A percentile compares a stretch with the other conserved stretches of the same genome.
Evolutionary conservation across 1,140 invertebrate genomes (phyloP).

Genomic region (Diprion similis): DNA sequence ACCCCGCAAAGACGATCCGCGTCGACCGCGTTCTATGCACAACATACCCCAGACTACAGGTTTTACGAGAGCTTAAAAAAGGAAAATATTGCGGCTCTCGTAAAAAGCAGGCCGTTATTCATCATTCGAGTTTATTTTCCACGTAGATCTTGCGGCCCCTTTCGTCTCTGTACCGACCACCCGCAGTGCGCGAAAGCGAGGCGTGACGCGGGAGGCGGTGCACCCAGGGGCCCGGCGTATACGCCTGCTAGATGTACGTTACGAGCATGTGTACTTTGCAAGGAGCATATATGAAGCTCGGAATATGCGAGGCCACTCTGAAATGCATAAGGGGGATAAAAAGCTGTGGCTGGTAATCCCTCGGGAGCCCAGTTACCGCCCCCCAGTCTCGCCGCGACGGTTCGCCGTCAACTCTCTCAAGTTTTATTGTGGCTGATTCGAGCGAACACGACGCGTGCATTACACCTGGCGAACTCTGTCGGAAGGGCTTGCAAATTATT

Average conservation of each 20-base stretch:
- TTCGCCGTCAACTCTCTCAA: too few relatives aligned
- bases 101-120: too few relatives aligned
- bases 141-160: background rate
- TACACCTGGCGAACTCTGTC: too few relatives aligned
- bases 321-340: slow-evolving; percentile 4
- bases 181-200: background rate
- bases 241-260: background rate
- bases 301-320: background rate
- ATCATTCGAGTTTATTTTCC: background rate
- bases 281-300: background rate
- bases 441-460: too few relatives aligned
- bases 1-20: too few relatives aligned
- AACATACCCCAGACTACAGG: too few relatives aligned
- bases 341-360: slow-evolving; percentile 1
- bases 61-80: background rate
- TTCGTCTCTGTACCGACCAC: background rate
- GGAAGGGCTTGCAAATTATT: too few relatives aligned
- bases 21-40: too few relatives aligned
- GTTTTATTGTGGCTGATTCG: too few relatives aligned
- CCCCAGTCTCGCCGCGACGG: too few relatives aligned
- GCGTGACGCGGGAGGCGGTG: background rate
- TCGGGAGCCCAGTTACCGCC: too few relatives aligned
- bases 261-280: slow-evolving; percentile 5
- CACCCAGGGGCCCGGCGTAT: background rate
- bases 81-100: too few relatives aligned